phyloP scores from a whole-genome alignment of 2,797 vertebrate genomes.

The Cryptoprocta ferox region DNA sequence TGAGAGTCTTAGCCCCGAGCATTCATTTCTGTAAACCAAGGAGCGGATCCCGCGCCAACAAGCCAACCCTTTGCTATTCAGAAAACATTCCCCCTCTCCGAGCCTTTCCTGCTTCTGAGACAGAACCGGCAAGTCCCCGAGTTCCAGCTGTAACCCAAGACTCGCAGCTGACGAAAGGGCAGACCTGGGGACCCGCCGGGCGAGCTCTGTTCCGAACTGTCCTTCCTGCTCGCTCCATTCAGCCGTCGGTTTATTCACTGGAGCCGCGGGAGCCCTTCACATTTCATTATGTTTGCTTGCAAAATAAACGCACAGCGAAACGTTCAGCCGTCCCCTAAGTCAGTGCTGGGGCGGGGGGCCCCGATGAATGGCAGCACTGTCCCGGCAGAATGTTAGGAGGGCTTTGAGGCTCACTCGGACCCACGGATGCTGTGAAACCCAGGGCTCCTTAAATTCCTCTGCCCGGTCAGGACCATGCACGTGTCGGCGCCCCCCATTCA shows the following conservation, averaged over 20 bases:
- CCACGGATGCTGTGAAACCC: too few relatives aligned
- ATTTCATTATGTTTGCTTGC: not conserved
- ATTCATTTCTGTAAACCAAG: not conserved
- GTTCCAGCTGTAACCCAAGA: not conserved
- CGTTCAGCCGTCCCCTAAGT: rapidly evolving
- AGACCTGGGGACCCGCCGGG: not conserved
- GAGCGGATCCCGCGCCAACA: not conserved
- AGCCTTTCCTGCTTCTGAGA: not conserved
- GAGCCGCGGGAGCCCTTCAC: not conserved
- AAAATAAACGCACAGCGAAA: not conserved
- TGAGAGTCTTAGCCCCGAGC: not conserved
- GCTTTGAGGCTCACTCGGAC: not conserved
- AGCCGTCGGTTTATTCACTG: not conserved
- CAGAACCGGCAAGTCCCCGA: not conserved
- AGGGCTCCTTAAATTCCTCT: not conserved
- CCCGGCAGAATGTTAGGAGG: not conserved
- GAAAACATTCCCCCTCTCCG: not conserved
- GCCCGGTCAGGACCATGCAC: rapidly evolving
- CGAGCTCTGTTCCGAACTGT: not conserved
- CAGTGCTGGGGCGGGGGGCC: not conserved
- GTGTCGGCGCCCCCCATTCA: not conserved
- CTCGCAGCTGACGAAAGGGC: not conserved
- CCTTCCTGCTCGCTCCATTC: not conserved
- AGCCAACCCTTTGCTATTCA: not conserved
- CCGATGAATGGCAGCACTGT: not conserved